phyloP scores from a whole-genome alignment of 2,888 invertebrate genomes.

The Ophioninae sp. region DNA sequence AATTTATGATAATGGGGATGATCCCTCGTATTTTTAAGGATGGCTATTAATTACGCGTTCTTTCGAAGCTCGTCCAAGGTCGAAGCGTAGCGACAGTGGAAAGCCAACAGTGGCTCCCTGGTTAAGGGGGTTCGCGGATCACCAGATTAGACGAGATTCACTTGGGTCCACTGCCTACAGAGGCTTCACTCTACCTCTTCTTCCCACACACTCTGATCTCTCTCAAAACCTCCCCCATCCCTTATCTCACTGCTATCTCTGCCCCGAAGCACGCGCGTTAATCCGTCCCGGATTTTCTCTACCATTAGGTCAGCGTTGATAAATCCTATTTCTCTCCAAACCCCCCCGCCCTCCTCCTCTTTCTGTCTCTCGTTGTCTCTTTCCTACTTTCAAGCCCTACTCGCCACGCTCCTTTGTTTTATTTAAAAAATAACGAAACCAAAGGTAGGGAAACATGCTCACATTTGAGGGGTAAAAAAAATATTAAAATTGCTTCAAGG shows the following conservation, averaged over 20 bases:
- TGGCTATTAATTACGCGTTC: conserved; percentile 70
- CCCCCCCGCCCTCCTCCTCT: background rate
- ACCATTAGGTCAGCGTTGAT: conserved; percentile 54
- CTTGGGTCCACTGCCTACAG: conserved; percentile 53
- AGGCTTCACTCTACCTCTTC: conserved; percentile 20
- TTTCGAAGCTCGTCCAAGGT: conserved; percentile 56
- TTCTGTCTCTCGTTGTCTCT: background rate
- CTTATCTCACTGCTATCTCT: conserved; percentile 8
- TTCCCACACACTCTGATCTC: conserved; percentile 1
- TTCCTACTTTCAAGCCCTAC: background rate
- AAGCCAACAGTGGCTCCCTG: conserved; percentile 6
- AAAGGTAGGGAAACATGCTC: background rate
- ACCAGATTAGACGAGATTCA: conserved; percentile 65
- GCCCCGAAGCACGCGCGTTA: conserved; percentile 50
- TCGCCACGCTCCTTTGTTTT: background rate
- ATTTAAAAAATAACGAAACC: background rate
- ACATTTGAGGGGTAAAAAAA: background rate
- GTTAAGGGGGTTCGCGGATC: conserved; percentile 37
- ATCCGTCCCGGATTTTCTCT: conserved; percentile 52
- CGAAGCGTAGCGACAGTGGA: conserved; percentile 18
- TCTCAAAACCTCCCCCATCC: background rate
- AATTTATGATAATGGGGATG: conserved; percentile 73
- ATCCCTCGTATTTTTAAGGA: conserved; percentile 73
- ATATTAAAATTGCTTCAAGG: background rate
- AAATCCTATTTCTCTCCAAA: conserved; percentile 27